Evolutionary conservation across 1,140 invertebrate species (phyloP), one percentile per base, ranked within the genome.

Genomic region (Latrodectus geometricus): DNA sequence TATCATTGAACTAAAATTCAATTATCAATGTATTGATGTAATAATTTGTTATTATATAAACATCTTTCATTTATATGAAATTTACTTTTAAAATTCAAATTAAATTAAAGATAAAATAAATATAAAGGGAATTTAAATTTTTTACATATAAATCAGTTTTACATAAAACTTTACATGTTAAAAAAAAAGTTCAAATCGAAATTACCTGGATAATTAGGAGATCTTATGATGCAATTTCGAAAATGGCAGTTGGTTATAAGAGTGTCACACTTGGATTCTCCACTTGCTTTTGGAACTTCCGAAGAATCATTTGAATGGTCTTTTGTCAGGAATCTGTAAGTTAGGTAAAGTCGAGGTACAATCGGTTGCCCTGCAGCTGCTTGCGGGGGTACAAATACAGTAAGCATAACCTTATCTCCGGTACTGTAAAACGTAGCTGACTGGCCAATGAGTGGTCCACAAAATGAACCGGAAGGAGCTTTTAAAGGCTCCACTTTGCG

Each of bases 181-280:
- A n/a, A 35, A 35, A 35, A 35, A 35, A 35, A 35, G 2, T 35
- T 5, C 2, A 3, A 35, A 5, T 35, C 5, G 35, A 35, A 65
- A 15, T 74, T 54, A 86, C 83, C 83, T 79, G 88, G 88, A 75
- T 73, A 88, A 74, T 88, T 88, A 8, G 88, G 88, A 5, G 88
- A 88, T 49, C 86, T 50, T 66, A 88, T 88, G 11, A 83, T 49
- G 48, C 88, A 88, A 3, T 88, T 56, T 14, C 54, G 69, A 8
- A 70, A 73, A 54, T 88, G 65, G 49, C 88, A 88, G 74, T 88
- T 79, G 0, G 80, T 87, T 7, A 88, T 50, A 9, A 74, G 21
- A 23, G 20, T 65, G 20, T 88, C 88, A 49, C 88, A 88, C 14
- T 73, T 79, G 3, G 75, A 14, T 20, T 49, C 66, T n/a, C 54